These are phyloP conservation scores for Mallotus villosus DNA, from an alignment of 2,797 vertebrate species.

Conservation along the genomic window DNA sequence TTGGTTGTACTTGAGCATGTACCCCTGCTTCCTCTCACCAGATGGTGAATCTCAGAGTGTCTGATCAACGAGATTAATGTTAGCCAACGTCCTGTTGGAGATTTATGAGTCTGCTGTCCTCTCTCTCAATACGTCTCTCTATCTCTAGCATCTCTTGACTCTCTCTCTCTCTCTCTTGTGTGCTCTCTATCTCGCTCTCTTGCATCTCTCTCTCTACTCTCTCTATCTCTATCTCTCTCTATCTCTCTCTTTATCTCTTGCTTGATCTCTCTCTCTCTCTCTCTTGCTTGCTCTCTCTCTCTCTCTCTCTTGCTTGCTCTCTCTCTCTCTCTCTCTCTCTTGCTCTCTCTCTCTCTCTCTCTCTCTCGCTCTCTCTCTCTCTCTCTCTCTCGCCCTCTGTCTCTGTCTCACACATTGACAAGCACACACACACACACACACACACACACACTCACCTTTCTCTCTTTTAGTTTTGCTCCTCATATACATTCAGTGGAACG, in stretches of 20 bases:
- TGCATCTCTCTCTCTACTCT: neutral
- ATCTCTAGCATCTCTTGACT: neutral
- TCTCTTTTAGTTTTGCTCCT: too few species aligned
- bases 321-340: neutral
- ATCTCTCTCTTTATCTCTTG: neutral
- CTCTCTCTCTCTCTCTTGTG: slow-evolving; percentile 4
- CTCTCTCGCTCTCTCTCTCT: neutral
- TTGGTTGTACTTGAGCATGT: slow-evolving; percentile 38
- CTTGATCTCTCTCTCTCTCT: slow-evolving; percentile 8
- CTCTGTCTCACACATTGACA: neutral
- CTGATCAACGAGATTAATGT: slow-evolving; percentile 45
- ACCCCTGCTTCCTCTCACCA: slow-evolving; percentile 31
- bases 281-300: too few species aligned
- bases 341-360: slow-evolving; percentile 7
- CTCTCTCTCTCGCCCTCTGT: neutral
- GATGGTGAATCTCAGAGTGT: slow-evolving; percentile 40
- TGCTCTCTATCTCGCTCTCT: neutral
- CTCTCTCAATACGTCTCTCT: slow-evolving; percentile 2
- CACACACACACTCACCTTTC: neutral
- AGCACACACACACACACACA: too few species aligned
- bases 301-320: neutral
- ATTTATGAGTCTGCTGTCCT: slow-evolving; percentile 39
- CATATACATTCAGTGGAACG: too few species aligned
- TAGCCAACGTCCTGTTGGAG: slow-evolving; percentile 45
- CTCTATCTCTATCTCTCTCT: slow-evolving; percentile 1